phyloP scores from a whole-genome alignment of 1,140 invertebrate genomes.

The Lucilia sericata region DNA sequence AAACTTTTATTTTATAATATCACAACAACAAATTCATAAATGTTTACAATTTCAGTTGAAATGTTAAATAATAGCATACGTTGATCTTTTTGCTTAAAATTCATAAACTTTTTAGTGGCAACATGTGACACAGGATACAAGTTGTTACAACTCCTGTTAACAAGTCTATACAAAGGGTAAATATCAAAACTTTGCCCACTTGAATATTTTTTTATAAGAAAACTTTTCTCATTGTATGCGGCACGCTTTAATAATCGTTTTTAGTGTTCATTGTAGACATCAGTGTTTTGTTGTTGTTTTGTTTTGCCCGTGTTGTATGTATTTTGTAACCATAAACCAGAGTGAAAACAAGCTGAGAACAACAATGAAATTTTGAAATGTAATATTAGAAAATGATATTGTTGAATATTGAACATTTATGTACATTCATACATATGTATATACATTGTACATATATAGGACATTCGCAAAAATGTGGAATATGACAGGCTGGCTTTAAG shows the following conservation, averaged over 20 bases:
- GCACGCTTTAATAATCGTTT: conserved; percentile 1
- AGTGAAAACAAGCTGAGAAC: background rate
- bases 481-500: too few species aligned
- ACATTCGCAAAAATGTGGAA: too few species aligned
- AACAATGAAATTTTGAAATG: background rate
- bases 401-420: too few species aligned
- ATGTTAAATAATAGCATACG: too few species aligned
- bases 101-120: background rate
- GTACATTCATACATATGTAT: too few species aligned
- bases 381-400: too few species aligned
- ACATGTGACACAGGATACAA: background rate
- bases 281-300: background rate
- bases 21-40: too few species aligned
- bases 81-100: too few species aligned
- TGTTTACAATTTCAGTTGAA: too few species aligned
- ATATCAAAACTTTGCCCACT: background rate
- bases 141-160: background rate
- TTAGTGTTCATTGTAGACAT: background rate
- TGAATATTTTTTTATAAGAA: background rate
- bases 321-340: background rate
- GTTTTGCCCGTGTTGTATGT: background rate
- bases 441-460: too few species aligned
- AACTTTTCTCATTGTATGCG: background rate
- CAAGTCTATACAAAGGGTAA: background rate
- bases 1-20: too few species aligned